Evolutionary conservation across 2,888 invertebrate species (phyloP).

Genomic region (Cataglyphis altisquamis): DNA sequence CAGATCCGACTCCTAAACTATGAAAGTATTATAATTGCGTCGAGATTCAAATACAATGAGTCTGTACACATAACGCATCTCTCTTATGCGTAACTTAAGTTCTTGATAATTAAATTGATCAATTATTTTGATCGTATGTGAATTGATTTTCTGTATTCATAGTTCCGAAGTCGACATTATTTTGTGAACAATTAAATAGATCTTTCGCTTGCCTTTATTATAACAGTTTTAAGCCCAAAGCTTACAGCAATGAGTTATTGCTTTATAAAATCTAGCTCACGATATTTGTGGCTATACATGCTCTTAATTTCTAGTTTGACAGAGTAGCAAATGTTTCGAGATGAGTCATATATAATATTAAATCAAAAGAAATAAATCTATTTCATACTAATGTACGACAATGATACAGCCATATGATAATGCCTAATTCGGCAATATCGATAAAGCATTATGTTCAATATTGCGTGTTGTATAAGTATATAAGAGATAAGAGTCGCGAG

Average conservation of each 20-base stretch:
- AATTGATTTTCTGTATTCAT: neutral
- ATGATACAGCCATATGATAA: neutral
- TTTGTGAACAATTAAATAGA: neutral
- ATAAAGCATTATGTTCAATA: constrained; percentile 19
- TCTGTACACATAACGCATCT: neutral
- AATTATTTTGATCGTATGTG: neutral
- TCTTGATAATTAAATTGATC: neutral
- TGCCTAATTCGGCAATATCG: neutral
- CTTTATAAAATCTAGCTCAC: neutral
- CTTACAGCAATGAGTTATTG: constrained; percentile 1
- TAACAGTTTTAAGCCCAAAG: constrained; percentile 16
- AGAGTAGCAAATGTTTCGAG: constrained; percentile 17
- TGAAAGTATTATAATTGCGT: neutral
- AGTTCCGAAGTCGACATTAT: neutral
- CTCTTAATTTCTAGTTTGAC: constrained; percentile 27
- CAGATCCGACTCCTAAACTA: neutral
- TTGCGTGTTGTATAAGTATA: neutral
- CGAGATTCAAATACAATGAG: neutral
- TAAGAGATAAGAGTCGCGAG: neutral
- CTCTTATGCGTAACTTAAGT: too few species aligned
- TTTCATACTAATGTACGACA: neutral
- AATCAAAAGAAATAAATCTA: neutral
- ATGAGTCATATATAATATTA: neutral
- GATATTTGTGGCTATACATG: constrained; percentile 28
- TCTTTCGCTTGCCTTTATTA: neutral